A percentile compares a stretch with the other conserved stretches of the same genome.
These are phyloP conservation scores for Cyprinella venusta DNA, from an alignment of 2,797 vertebrate species.

Conservation along the genomic window DNA sequence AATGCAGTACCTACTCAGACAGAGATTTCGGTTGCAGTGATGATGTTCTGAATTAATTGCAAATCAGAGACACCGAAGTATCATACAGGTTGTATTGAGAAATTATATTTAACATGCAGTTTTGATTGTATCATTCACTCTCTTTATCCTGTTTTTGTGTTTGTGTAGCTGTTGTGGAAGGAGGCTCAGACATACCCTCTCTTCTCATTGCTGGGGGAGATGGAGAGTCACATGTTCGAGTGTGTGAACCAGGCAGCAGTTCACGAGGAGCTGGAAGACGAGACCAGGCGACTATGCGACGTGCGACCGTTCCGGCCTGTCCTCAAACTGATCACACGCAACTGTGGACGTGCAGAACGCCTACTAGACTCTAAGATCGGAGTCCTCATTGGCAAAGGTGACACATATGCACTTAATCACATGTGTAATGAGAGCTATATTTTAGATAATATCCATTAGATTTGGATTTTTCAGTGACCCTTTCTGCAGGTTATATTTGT, in stretches of 20 bases:
- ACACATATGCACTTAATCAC: not conserved
- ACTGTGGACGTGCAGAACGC: slow-evolving; percentile 92
- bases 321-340: slow-evolving; percentile 91
- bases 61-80: not conserved
- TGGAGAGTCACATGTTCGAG: slow-evolving; percentile 97
- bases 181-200: slow-evolving; percentile 93
- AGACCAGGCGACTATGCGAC: slow-evolving; percentile 93
- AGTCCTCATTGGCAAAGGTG: slow-evolving; percentile 97
- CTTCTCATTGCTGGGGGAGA: slow-evolving; percentile 90
- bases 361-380: slow-evolving; percentile 95
- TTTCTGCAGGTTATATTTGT: slow-evolving; percentile 5
- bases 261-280: slow-evolving; percentile 96
- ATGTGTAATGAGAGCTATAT: not conserved
- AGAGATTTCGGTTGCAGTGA: not conserved
- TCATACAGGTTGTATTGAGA: not conserved
- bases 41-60: not conserved
- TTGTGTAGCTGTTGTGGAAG: slow-evolving; percentile 92
- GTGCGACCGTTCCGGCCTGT: slow-evolving; percentile 96
- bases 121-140: not conserved
- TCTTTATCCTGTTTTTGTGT: not conserved
- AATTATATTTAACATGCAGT: not conserved
- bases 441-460: not conserved
- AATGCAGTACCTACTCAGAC: not conserved
- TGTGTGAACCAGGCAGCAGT: slow-evolving; percentile 97
- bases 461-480: not conserved